Evolutionary conservation across 2,888 invertebrate species (phyloP), one percentile per base, ranked within the genome.

Genomic region (Zeuzera pyrina): DNA sequence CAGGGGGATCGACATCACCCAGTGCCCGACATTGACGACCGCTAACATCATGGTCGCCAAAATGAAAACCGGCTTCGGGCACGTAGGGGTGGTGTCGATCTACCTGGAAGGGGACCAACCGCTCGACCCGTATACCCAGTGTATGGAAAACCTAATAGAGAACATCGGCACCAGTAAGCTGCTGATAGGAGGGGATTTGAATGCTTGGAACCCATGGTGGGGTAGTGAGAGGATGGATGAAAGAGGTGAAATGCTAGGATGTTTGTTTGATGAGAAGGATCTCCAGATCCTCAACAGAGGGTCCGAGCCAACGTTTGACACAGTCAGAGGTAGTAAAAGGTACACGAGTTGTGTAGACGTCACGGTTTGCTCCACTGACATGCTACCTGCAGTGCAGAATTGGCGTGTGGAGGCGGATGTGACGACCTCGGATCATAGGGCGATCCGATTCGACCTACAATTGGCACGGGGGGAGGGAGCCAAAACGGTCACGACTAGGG

Each of bases 191-290:
- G 33, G 34, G 2, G 34, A 34, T 10, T 11, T 1, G 8, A 34
- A 34, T 15, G 21, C 29, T n/a, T 15, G 19, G 16, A 33, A 29
- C 14, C 6, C 14, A 6, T 33, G 33, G 33, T 33, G 33, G 28
- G 22, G 33, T 10, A 33, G 29, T 11, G 12, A n/a, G 7, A 16
- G 2, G 8, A 19, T 16, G 15, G 19, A 32, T 12, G 5, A 14
- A 10, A 25, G 32, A 15, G 32, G 32, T 12, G 6, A 16, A 10
- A 10, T 6, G 2, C 8, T 33, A n/a, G 1, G n/a, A 7, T 28
- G 16, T 10, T 12, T 22, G 11, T 3, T 33, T 11, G 13, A n/a
- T 5, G 23, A 33, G 12, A 11, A 14, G 6, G 29, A 25, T 15
- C 12, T 23, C 3, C 10, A 29, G 15, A 15, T 34, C 16, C n/a